A percentile compares a stretch with the other conserved stretches of the same genome.
These are phyloP conservation scores for Silurus glanis DNA, from an alignment of 2,113 vertebrate species.

Conservation along the genomic window DNA sequence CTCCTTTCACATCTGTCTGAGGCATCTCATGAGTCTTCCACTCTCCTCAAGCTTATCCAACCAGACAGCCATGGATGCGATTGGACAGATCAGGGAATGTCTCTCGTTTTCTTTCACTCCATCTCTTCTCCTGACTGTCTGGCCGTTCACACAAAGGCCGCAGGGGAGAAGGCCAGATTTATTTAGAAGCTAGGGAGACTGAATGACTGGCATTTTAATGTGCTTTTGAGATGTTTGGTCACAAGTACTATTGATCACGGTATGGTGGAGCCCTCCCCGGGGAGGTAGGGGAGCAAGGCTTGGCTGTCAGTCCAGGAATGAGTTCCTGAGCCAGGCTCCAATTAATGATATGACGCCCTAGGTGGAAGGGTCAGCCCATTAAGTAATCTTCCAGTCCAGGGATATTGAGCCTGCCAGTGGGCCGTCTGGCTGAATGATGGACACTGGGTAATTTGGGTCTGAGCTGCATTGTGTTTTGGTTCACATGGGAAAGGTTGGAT, in stretches of 20 bases:
- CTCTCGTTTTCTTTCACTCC: slow-evolving; percentile 14
- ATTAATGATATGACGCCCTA: slow-evolving; percentile 76
- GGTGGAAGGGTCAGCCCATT: slow-evolving; percentile 72
- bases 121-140: slow-evolving; percentile 45
- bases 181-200: slow-evolving; percentile 70
- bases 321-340: slow-evolving; percentile 70
- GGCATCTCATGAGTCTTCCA: slow-evolving; percentile 8
- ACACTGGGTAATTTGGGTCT: slow-evolving; percentile 49
- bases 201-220: slow-evolving; percentile 82
- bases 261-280: slow-evolving; percentile 45
- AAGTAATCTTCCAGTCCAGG: slow-evolving; percentile 68
- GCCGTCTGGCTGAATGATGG: slow-evolving; percentile 68
- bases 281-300: slow-evolving; percentile 30
- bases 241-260: slow-evolving; percentile 79
- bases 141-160: slow-evolving; percentile 56
- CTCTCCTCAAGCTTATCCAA: slow-evolving; percentile 4
- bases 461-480: slow-evolving; percentile 29
- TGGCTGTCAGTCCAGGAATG: slow-evolving; percentile 76
- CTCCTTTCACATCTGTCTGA: slow-evolving; percentile 12
- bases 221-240: slow-evolving; percentile 81
- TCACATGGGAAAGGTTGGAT: slow-evolving; percentile 31
- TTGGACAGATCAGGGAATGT: slow-evolving; percentile 42
- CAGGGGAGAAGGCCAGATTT: slow-evolving; percentile 73
- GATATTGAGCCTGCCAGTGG: slow-evolving; percentile 70
- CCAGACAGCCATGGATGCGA: slow-evolving; percentile 43